Evolutionary conservation across 1,140 invertebrate genomes (phyloP).

Genomic region (Dufourea novaeangliae): DNA sequence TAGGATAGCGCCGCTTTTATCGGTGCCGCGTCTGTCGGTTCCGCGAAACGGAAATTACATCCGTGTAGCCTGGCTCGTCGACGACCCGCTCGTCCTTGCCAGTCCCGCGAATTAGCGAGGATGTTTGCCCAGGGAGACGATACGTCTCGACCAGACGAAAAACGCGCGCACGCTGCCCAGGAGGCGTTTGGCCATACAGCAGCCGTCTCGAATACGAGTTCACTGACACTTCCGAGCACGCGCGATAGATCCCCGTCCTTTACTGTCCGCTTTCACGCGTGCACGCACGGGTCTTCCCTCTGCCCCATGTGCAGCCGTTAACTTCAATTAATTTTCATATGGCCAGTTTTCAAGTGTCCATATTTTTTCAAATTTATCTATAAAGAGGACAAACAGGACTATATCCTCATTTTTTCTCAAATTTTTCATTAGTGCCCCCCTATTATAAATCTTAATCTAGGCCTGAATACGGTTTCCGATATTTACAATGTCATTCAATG

Average conservation of each 20-base stretch:
- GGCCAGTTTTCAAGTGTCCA: no score
- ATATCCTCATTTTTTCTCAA: no score
- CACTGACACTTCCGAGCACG: slow-evolving; percentile 66
- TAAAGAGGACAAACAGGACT: no score
- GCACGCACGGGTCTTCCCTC: not conserved
- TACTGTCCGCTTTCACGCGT: slow-evolving; percentile 14
- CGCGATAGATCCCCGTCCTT: slow-evolving; percentile 56
- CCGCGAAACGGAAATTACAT: slow-evolving; percentile 35
- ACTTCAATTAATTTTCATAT: no score
- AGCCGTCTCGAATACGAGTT: slow-evolving; percentile 60
- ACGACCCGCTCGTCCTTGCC: slow-evolving; percentile 10
- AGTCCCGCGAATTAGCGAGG: slow-evolving; percentile 17
- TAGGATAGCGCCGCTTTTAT: slow-evolving; percentile 41
- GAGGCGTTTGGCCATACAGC: slow-evolving; percentile 30
- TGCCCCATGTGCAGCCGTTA: not conserved
- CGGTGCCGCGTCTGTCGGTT: not conserved
- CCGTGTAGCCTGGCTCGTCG: slow-evolving; percentile 6
- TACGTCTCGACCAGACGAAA: not conserved
- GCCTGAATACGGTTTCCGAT: no score
- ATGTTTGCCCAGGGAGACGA: slow-evolving; percentile 27
- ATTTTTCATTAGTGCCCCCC: no score
- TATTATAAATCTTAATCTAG: no score
- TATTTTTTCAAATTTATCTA: no score
- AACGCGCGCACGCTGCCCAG: not conserved
- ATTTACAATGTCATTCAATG: no score